A percentile compares a stretch with the other conserved stretches of the same genome.
These are phyloP conservation scores for Sepiola atlantica DNA, from an alignment of 2,888 invertebrate genomes.

Conservation along the genomic window DNA sequence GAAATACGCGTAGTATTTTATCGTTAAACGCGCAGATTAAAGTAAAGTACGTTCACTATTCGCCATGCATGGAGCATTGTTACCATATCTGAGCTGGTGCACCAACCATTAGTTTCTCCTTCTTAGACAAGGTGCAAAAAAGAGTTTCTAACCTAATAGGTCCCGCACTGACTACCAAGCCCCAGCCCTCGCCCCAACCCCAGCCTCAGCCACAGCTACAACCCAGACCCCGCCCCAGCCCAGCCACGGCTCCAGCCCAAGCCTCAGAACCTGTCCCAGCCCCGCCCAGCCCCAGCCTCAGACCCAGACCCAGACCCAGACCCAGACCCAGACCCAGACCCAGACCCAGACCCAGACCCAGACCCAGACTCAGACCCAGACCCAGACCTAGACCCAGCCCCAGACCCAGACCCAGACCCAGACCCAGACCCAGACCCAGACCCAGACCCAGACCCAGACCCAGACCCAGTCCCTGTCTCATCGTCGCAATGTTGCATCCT, in stretches of 20 bases:
- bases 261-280: neutral
- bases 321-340: slow-evolving; percentile 3
- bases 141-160: too few relatives aligned
- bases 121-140: too few relatives aligned
- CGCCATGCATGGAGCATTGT: too few relatives aligned
- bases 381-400: neutral
- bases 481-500: too few relatives aligned
- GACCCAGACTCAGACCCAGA: neutral
- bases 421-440: slow-evolving; percentile 3
- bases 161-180: too few relatives aligned
- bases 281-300: neutral
- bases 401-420: slow-evolving; percentile 32
- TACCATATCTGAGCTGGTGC: too few relatives aligned
- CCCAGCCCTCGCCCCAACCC: neutral
- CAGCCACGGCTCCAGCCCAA: neutral
- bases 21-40: too few relatives aligned
- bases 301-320: neutral
- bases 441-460: slow-evolving; percentile 3
- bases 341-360: slow-evolving; percentile 3
- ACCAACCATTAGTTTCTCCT: too few relatives aligned
- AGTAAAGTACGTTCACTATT: too few relatives aligned
- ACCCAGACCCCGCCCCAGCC: neutral
- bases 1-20: too few relatives aligned
- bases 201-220: neutral
- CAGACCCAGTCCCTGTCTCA: neutral